Conservation (phyloP, 2,888 invertebrate species). For the Anodontia alba region DNA sequence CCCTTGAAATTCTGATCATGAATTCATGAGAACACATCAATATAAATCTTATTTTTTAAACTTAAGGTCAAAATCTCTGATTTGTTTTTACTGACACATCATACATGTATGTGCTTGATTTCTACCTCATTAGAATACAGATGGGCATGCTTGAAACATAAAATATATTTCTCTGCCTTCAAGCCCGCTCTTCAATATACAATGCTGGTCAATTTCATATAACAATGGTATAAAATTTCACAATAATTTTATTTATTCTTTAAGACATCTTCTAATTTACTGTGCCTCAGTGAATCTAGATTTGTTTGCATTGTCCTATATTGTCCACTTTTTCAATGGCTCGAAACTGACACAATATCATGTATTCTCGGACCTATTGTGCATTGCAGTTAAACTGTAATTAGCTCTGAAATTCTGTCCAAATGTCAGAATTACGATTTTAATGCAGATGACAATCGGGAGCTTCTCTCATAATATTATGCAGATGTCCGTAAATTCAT, state of each 20-base stretch:
- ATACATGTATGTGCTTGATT: too few relatives aligned
- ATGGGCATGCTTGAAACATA: background rate
- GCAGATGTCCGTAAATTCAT: slow-evolving; percentile 33
- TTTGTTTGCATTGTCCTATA: background rate
- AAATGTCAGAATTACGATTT: background rate
- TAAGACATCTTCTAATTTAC: slow-evolving; percentile 4
- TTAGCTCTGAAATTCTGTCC: slow-evolving; percentile 9
- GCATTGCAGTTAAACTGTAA: slow-evolving; percentile 34
- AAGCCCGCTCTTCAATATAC: background rate
- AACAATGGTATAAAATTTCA: slow-evolving; percentile 19
- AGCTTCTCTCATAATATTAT: slow-evolving; percentile 21
- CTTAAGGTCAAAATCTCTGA: too few relatives aligned
- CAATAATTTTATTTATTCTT: slow-evolving; percentile 5
- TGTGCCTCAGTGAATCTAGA: background rate
- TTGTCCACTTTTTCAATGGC: slow-evolving; percentile 15
- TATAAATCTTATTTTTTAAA: too few relatives aligned
- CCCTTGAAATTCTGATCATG: too few relatives aligned
- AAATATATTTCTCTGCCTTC: background rate
- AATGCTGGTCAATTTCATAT: slow-evolving; percentile 14
- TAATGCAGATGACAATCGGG: slow-evolving; percentile 19
- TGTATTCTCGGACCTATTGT: slow-evolving; percentile 12
- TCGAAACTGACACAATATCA: slow-evolving; percentile 8
- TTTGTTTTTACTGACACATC: too few relatives aligned
- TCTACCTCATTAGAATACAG: slow-evolving; percentile 7
- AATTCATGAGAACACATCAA: too few relatives aligned